These are phyloP conservation scores for Sebastes elongatus DNA, from an alignment of 2,797 vertebrate genomes.

Conservation along the genomic window DNA sequence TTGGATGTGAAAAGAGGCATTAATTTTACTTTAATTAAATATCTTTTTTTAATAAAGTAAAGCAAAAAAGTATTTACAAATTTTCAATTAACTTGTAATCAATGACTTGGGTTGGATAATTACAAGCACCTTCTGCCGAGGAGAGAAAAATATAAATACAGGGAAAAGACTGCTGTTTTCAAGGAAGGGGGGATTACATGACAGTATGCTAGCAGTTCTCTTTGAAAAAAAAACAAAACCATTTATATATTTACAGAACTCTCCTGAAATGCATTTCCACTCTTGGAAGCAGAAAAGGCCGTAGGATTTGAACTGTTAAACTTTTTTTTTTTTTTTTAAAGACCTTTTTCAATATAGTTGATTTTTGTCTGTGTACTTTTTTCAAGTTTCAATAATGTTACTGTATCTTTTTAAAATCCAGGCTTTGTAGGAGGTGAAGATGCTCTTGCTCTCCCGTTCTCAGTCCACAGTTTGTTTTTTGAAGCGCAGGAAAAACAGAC, in stretches of 20 bases:
- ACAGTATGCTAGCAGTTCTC: conserved; percentile 69
- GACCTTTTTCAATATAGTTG: conserved; percentile 55
- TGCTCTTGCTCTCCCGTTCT: neutral
- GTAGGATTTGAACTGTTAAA: conserved; percentile 72
- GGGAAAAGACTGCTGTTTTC: conserved; percentile 66
- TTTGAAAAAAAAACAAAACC: conserved; percentile 40
- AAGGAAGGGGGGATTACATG: conserved; percentile 17
- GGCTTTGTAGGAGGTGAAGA: conserved; percentile 36
- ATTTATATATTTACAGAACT: conserved; percentile 81
- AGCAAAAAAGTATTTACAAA: conserved; percentile 92
- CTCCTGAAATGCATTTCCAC: conserved; percentile 80
- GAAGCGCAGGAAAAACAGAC: conserved; percentile 55
- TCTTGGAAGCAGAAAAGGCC: conserved; percentile 77
- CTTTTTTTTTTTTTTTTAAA: conserved; percentile 17
- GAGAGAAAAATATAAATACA: conserved; percentile 89
- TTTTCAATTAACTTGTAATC: conserved; percentile 89
- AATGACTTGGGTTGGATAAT: conserved; percentile 85
- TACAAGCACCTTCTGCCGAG: conserved; percentile 87
- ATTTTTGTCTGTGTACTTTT: conserved; percentile 60
- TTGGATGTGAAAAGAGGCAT: conserved; percentile 91
- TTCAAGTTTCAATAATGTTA: conserved; percentile 71
- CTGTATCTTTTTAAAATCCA: conserved; percentile 60
- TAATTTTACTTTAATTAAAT: conserved; percentile 91
- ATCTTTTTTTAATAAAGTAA: conserved; percentile 90
- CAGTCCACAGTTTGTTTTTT: conserved; percentile 35